Evolutionary conservation across 2,113 vertebrate genomes (phyloP).

Genomic region (Ptychochromis oligacanthus): DNA sequence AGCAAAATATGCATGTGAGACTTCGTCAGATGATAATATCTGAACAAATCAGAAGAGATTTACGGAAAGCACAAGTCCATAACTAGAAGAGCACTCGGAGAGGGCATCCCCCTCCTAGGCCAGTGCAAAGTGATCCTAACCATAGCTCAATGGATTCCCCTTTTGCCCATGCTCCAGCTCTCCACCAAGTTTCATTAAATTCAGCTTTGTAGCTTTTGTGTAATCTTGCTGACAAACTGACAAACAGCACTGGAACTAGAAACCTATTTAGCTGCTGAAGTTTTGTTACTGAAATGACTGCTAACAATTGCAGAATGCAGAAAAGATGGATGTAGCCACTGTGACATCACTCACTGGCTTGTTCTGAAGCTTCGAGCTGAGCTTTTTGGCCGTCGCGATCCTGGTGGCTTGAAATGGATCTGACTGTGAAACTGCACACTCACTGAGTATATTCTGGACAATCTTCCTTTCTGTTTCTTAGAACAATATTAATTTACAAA

Average conservation of each 20-base stretch:
- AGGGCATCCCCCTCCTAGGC: too few relatives aligned
- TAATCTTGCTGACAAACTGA: neutral
- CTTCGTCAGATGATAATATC: too few relatives aligned
- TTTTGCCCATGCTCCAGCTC: accelerated
- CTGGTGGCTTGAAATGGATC: too few relatives aligned
- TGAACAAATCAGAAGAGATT: too few relatives aligned
- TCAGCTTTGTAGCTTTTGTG: neutral
- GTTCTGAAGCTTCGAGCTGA: neutral
- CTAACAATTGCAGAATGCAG: neutral
- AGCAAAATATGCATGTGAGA: too few relatives aligned
- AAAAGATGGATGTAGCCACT: neutral
- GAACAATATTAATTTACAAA: neutral
- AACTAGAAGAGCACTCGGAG: too few relatives aligned
- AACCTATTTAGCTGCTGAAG: neutral
- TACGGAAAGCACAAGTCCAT: too few relatives aligned
- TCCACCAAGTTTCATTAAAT: neutral
- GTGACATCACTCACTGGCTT: neutral
- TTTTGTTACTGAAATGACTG: neutral
- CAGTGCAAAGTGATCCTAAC: too few relatives aligned
- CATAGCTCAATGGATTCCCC: neutral
- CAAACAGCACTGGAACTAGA: too few relatives aligned
- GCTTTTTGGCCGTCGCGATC: too few relatives aligned
- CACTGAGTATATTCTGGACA: neutral
- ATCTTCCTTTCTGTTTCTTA: neutral
- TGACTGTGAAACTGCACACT: neutral